Evolutionary conservation across 2,797 vertebrate species (phyloP), one percentile per base, ranked within the genome.

Genomic region (Euphonia xanthogaster): DNA sequence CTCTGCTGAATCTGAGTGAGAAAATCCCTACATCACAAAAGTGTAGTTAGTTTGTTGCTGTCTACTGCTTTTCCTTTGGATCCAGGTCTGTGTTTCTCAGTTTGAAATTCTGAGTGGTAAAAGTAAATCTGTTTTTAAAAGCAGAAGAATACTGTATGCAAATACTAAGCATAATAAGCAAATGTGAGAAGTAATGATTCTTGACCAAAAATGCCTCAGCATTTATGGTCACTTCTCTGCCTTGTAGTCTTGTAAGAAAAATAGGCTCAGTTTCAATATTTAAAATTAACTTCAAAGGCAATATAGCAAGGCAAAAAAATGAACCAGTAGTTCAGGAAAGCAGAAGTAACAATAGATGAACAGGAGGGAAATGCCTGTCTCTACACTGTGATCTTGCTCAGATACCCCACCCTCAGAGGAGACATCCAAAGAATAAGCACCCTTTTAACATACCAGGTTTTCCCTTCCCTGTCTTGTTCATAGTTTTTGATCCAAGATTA

Each of bases 21-120:
- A 94, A 97, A 90, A 76, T 39, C 40, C 33, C 66, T 76, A 37
- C 55, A 58, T 33, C 67, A 40, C 61, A 54, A 92, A 96, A 95
- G 65, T 60, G 30, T 79, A 90, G 73, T 30, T 95, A 96, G 85
- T 42, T 79, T 61, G 93, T 90, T 88, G 80, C 70, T 82, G 81
- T 93, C 71, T 77, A 16, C 57, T 73, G 81, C 92, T 92, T 94
- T 95, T 95, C 68, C 67, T 76, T 53, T 77, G 73, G 76, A 91
- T 92, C 71, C 53, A 77, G 54, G 27, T 68, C 86, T 63, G 24
- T 76, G 55, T 80, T 91, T 91, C 65, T 96, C 79, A 94, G 93
- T 73, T 89, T 96, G 76, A 95, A 94, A 85, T 77, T 82, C 72
- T 58, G 68, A 86, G 51, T 89, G 37, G 61, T 67, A 88, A 91